Evolutionary conservation across 2,113 vertebrate genomes (phyloP), one percentile per base, ranked within the genome.

Genomic region (Leptodactylus fuscus): DNA sequence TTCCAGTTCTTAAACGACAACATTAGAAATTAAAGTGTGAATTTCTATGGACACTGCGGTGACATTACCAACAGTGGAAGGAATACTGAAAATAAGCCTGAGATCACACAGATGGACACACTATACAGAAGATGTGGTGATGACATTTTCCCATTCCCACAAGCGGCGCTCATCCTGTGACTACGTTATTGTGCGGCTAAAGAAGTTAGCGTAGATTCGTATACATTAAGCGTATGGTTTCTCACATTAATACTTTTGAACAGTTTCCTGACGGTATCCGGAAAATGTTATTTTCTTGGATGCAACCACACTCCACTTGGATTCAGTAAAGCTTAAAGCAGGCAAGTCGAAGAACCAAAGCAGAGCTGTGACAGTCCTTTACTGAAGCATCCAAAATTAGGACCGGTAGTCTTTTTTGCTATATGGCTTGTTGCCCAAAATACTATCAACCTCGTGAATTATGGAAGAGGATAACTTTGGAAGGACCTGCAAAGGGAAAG

Each of bases 351-450:
- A 87, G 90, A 89, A 88, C n/a, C 65, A 88, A 91, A 88, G 90
- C 88, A 85, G 8, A 60, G 79, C 3, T 11, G 80, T 48, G 38
- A 85, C 44, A 82, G 89, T 90, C 91, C 89, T 12, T 51, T 86
- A 1, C 18, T 65, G 3, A 2, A 27, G 84, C 10, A n/a, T 20
- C 27, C 67, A 16, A 5, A 60, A 89, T 95, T 98, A 99, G 90
- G 97, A 99, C 88, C 98, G 91, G 91, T 99, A 99, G 95, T 99
- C 98, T 93, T 99, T 99, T 96, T 99, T 99, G 96, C 97, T 99
- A 96, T 98, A 99, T 89, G 98, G 98, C 93, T 99, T 99, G 94
- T 99, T 99, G 91, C 97, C 98, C 95, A 99, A 93, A 94, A 99
- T 99, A 91, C 97, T 98, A 91, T 99, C 98, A 81, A 99, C 95